A percentile compares a stretch with the other conserved stretches of the same genome.
These are phyloP conservation scores for Desmodus rotundus DNA, from an alignment of 2,113 vertebrate species.

Conservation along the genomic window DNA sequence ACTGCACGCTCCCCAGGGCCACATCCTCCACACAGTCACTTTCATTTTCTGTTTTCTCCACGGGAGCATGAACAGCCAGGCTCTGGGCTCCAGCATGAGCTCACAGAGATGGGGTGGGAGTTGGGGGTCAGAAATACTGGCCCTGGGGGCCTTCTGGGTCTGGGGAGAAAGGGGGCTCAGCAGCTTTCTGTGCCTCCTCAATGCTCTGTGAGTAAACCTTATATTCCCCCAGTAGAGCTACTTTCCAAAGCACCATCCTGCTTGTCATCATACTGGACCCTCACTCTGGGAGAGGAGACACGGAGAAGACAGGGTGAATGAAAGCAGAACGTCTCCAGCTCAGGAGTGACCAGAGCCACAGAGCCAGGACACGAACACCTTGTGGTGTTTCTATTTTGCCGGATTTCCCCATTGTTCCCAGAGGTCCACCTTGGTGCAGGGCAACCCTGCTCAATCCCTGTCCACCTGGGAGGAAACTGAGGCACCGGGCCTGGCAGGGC, in stretches of 20 bases:
- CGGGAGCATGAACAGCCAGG: background rate
- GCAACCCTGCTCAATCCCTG: background rate
- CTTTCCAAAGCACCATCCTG: background rate
- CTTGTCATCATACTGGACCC: background rate
- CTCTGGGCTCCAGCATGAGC: background rate
- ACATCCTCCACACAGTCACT: background rate
- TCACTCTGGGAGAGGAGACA: background rate
- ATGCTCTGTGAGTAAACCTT: background rate
- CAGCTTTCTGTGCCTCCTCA: accelerated
- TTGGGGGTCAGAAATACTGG: background rate
- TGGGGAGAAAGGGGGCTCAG: background rate
- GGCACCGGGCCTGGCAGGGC: background rate
- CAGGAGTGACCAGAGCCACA: background rate
- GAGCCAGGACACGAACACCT: background rate
- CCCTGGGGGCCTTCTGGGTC: background rate
- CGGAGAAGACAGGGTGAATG: background rate
- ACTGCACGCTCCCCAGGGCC: background rate
- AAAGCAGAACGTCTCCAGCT: background rate
- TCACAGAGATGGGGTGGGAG: background rate
- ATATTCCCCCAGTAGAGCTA: background rate
- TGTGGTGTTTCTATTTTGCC: background rate
- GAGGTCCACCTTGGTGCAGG: background rate
- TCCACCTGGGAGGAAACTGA: background rate
- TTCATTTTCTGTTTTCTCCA: slow-evolving; percentile 3
- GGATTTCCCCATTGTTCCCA: background rate